Evolutionary conservation across 2,888 invertebrate species (phyloP).

Genomic region (Glaucopsyche alexis): DNA sequence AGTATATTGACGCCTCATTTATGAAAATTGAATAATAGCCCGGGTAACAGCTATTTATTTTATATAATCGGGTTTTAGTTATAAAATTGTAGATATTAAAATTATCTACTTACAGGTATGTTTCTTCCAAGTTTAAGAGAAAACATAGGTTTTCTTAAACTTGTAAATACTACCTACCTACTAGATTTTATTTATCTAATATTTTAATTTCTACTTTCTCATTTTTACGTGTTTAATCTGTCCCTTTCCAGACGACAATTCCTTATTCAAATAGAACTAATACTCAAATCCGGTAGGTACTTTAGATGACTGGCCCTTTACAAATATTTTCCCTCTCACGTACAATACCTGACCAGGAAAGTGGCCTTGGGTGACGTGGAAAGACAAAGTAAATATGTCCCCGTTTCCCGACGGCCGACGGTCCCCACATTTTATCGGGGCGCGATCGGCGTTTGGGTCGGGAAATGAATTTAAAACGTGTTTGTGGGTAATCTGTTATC

Average conservation of each 20-base stretch:
- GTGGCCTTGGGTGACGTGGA: conserved; percentile 69
- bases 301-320: conserved; percentile 68
- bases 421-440: conserved; percentile 79
- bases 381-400: conserved; percentile 80
- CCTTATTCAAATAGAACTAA: conserved; percentile 22
- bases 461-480: conserved; percentile 81
- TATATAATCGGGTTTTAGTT: too few relatives aligned
- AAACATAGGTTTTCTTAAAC: too few relatives aligned
- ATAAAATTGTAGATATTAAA: too few relatives aligned
- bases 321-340: conserved; percentile 77
- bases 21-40: too few relatives aligned
- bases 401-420: conserved; percentile 69
- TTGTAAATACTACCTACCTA: neutral
- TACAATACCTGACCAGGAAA: conserved; percentile 76
- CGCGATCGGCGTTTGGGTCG: conserved; percentile 78
- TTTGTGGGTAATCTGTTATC: conserved; percentile 81
- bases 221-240: neutral
- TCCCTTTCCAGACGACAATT: conserved; percentile 13
- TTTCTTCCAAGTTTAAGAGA: too few relatives aligned
- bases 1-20: too few relatives aligned
- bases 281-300: conserved; percentile 66
- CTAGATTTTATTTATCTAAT: neutral
- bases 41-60: too few relatives aligned
- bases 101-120: too few relatives aligned
- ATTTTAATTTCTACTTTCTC: neutral